Evolutionary conservation across 2,113 vertebrate genomes (phyloP).

Genomic region (Cyprinodon variegatus): DNA sequence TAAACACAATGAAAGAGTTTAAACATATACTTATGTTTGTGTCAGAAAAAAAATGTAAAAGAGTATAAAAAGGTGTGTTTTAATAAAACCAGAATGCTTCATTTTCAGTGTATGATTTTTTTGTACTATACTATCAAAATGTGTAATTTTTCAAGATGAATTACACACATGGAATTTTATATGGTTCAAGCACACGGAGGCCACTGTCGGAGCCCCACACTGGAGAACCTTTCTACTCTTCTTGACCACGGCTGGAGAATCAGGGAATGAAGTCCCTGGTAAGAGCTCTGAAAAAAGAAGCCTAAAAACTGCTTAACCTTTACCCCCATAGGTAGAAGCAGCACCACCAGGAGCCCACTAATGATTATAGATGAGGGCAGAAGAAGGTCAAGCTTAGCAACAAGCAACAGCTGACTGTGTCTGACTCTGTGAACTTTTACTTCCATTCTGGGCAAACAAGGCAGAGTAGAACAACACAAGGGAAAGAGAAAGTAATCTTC

Average conservation of each 20-base stretch:
- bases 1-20: constrained; percentile 10
- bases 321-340: constrained; percentile 50
- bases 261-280: constrained; percentile 32
- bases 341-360: constrained; percentile 50
- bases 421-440: not conserved
- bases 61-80: not conserved
- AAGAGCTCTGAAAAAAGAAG: constrained; percentile 44
- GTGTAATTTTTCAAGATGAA: constrained; percentile 3
- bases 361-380: constrained; percentile 32
- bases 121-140: not conserved
- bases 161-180: constrained; percentile 14
- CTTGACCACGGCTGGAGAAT: constrained; percentile 9
- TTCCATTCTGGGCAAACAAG: not conserved
- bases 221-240: not conserved
- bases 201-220: not conserved
- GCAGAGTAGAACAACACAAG: not conserved
- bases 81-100: not conserved
- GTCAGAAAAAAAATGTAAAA: not conserved
- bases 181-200: constrained; percentile 4
- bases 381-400: not conserved
- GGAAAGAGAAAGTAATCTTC: constrained; percentile 37
- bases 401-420: not conserved
- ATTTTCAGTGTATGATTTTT: not conserved
- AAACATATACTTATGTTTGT: not conserved
- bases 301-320: constrained; percentile 64